Evolutionary conservation across 1,140 invertebrate genomes (phyloP).

Genomic region (Marisa cornuarietis): DNA sequence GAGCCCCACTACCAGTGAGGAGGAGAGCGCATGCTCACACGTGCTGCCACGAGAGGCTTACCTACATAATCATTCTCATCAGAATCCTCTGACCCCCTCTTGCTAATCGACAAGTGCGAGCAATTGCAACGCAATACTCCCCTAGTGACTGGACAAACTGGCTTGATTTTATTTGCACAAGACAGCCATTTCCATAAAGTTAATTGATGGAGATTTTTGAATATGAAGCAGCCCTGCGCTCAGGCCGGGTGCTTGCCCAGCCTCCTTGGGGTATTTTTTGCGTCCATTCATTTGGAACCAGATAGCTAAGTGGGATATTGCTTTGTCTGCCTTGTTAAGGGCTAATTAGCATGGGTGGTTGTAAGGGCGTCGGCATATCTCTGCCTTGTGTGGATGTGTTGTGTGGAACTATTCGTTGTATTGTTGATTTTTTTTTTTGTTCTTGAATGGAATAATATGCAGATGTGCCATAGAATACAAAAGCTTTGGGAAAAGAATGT

Average conservation of each 20-base stretch:
- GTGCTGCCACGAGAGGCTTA: neutral
- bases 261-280: slow-evolving; percentile 16
- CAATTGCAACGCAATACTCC: slow-evolving; percentile 16
- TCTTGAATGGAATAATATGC: too few relatives aligned
- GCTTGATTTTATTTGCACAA: slow-evolving; percentile 26
- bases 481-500: too few relatives aligned
- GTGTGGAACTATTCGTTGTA: too few relatives aligned
- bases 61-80: slow-evolving; percentile 2
- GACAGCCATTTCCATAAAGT: slow-evolving; percentile 21
- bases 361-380: too few relatives aligned
- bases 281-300: neutral
- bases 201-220: slow-evolving; percentile 28
- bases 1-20: too few relatives aligned
- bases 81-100: neutral
- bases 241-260: neutral
- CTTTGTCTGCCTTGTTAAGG: neutral
- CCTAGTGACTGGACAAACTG: slow-evolving; percentile 19
- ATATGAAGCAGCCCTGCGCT: slow-evolving; percentile 13
- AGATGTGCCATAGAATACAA: too few relatives aligned
- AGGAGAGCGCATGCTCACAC: too few relatives aligned
- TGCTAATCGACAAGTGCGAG: neutral
- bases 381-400: too few relatives aligned
- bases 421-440: too few relatives aligned
- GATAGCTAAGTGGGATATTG: neutral
- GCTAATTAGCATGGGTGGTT: too few relatives aligned